Evolutionary conservation across 2,888 invertebrate genomes (phyloP), one percentile per base, ranked within the genome.

Genomic region (Drosophila emarginata): DNA sequence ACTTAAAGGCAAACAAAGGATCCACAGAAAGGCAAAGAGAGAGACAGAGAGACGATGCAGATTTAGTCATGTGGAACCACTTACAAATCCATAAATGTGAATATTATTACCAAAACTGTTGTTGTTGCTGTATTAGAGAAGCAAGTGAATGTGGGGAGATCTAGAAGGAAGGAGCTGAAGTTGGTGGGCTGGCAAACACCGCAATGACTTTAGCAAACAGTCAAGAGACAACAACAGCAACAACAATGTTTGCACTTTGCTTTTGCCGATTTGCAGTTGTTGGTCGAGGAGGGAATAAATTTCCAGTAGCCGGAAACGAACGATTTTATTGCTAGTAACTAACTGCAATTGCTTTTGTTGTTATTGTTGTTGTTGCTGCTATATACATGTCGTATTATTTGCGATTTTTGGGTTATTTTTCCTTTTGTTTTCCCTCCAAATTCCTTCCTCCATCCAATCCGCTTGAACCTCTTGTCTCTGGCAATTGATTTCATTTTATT

Each of bases 1-100:
- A 75, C 79, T 77, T 72, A 69, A 82, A 66, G 66, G 45, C 45
- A 68, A 80, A 73, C 83, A 74, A 53, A 53, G 64, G 75, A 72
- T 18, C 9, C 12, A n/a, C 9, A n/a, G 18, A 18, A 51, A 23
- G 40, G 12, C 32, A 9, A 32, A 32, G 7, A 1, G 32, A 9
- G 1, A 7, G 32, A 32, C 0, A 32, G 32, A 32, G 32, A 32
- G 58, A 71, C 79, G 80, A 87, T 69, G 74, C 78, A 71, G 78
- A 75, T 81, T 18, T 79, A 89, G 78, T 78, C 86, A 90, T 81
- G 88, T 78, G 80, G 82, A 81, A 89, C 79, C 89, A 87, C 90
- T 90, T 89, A 88, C 88, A 88, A 80, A 78, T 87, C 81, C 80
- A 89, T 79, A 83, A 86, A 89, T 86, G 85, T 81, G 85, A 89